Base-by-base conservation (phyloP, 2,888 invertebrate species). In the Saturnia japonica region DNA sequence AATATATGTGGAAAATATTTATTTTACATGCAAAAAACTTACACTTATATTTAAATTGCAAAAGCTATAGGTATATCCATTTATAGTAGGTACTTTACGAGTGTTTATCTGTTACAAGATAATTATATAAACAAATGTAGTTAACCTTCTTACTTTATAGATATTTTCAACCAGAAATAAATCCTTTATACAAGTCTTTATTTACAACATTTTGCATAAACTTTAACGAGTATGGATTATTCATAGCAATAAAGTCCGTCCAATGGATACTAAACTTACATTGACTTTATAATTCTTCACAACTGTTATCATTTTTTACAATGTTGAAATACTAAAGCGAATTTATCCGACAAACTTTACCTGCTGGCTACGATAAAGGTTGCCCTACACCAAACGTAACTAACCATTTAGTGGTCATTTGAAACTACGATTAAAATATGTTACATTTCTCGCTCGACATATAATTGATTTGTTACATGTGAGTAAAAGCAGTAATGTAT, bases 341-440 rank as follows among this genome's bases (percentile, higher is more conserved):
- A 78, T 78, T 82, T 80, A 79, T 73, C 79, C 74, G 73, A 78
- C 77, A 77, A 83, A 80, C 78, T 81, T 60, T 79, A 82, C 80
- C 87, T 85, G 87, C 85, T 86, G 80, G 81, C 85, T 83, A 85
- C 83, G 84, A 86, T 86, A 87, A 87, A 54, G 43, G n/a, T 22
- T 16, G 22, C 54, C 51, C 54, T 43, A 67, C 54, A 70, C 70
- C 66, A 64, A 64, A 64, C 1, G 8, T 40, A 40, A n/a, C 8
- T n/a, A 40, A 28, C 47, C 42, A 51, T 70, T 42, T 40, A 66
- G 22, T 19, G 4, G 25, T 28, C 25, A 47, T 7, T 8, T 70
- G 54, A 54, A 7, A 54, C 25, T 66, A 51, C 25, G 67, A 71
- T 68, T 70, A 71, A 69, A 16, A 71, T 81, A 74, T 54, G 72